Percentiles rank a stretch among this genome's conserved stretches.
phyloP scores from a whole-genome alignment of 2,797 vertebrate genomes.

The Danio aesculapii region DNA sequence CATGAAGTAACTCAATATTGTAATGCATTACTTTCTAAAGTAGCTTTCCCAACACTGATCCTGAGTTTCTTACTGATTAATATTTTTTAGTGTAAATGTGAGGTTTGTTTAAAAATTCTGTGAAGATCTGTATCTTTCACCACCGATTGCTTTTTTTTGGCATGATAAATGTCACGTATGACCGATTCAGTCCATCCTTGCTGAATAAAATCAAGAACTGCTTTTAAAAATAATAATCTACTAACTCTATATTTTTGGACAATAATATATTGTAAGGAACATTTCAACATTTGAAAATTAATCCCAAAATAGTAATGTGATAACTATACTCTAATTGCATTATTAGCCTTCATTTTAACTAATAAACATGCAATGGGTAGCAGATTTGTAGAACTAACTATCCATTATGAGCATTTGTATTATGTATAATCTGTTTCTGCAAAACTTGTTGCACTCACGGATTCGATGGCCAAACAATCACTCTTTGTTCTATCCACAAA shows the following conservation, averaged over 20 bases:
- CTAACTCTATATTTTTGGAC: background rate
- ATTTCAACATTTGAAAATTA: too few species aligned
- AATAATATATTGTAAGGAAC: background rate
- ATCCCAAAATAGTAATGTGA: too few species aligned
- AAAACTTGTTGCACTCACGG: background rate
- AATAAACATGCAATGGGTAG: background rate
- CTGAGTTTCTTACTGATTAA: too few species aligned
- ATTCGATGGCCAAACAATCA: background rate
- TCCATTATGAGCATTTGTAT: background rate
- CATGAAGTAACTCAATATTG: too few species aligned
- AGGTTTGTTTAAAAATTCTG: too few species aligned
- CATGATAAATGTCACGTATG: background rate
- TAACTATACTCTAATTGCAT: background rate
- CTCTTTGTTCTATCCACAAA: background rate
- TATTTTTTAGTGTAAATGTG: too few species aligned
- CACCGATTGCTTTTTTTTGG: too few species aligned
- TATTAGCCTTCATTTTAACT: background rate
- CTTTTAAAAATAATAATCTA: background rate
- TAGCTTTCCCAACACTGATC: too few species aligned
- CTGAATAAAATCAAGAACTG: background rate
- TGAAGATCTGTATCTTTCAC: too few species aligned
- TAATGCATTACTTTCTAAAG: too few species aligned
- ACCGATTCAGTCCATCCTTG: background rate
- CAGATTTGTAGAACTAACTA: background rate
- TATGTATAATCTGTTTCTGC: background rate